These are phyloP conservation scores for Hippopotamyrus pictus DNA, from an alignment of 2,797 vertebrate species.

Conservation along the genomic window DNA sequence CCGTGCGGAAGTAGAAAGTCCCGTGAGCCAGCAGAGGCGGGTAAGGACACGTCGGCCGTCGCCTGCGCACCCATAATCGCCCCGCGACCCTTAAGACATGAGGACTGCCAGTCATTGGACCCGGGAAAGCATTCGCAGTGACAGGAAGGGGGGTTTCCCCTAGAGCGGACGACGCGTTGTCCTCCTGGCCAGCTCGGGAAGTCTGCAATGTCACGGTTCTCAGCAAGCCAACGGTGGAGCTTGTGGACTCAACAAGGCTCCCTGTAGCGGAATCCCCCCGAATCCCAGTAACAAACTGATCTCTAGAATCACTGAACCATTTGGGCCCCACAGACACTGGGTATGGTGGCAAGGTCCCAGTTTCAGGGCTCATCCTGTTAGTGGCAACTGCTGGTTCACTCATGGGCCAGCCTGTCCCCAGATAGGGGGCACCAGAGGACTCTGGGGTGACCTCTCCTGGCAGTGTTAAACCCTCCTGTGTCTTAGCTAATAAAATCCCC, in stretches of 20 bases:
- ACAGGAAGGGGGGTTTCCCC: background rate
- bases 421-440: background rate
- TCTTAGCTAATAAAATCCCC: background rate
- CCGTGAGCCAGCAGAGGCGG: slow-evolving; percentile 57
- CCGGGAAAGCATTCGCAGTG: background rate
- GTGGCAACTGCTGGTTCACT: background rate
- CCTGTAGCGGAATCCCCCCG: background rate
- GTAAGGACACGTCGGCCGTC: slow-evolving; percentile 46
- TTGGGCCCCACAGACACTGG: background rate
- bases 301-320: background rate
- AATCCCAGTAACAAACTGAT: background rate
- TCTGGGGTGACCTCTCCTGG: background rate
- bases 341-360: background rate
- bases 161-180: background rate
- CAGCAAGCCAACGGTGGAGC: background rate
- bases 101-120: background rate
- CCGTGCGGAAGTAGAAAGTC: slow-evolving; percentile 54
- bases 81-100: background rate
- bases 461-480: background rate
- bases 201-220: background rate
- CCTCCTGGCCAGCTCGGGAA: background rate
- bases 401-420: background rate
- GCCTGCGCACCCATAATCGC: slow-evolving; percentile 13
- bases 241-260: background rate
- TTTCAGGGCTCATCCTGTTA: background rate